Conservation (phyloP, 2,113 vertebrate species). For the Theristicus caerulescens region DNA sequence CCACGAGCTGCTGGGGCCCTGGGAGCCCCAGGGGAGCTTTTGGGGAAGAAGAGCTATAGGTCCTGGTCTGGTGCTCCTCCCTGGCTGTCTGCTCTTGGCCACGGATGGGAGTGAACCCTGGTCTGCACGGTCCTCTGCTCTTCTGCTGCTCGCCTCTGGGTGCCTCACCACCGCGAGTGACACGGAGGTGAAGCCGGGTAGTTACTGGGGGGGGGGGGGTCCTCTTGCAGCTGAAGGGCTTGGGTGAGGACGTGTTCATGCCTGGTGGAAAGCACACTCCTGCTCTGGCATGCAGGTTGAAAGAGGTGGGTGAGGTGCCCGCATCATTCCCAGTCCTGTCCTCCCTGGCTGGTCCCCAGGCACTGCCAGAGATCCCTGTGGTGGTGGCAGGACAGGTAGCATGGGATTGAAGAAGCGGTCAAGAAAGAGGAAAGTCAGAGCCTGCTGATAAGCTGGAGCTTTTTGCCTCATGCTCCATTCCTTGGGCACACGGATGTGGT, state of each 20-base stretch:
- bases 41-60: too few relatives aligned
- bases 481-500: rapidly evolving
- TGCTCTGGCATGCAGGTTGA: background rate
- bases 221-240: background rate
- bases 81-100: background rate
- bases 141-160: background rate
- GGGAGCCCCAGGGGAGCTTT: background rate
- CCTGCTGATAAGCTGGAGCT: background rate
- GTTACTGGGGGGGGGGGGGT: too few relatives aligned
- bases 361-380: background rate
- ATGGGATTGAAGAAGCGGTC: background rate
- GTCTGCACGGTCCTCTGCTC: background rate
- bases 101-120: too few relatives aligned
- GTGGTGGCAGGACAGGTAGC: background rate
- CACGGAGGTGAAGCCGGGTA: background rate
- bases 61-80: background rate
- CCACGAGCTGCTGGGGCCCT: rapidly evolving
- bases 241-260: background rate
- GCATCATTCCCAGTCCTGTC: rapidly evolving
- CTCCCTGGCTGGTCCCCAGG: background rate
- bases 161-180: too few relatives aligned
- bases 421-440: background rate
- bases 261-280: background rate
- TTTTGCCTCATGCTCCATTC: rapidly evolving
- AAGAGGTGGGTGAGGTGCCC: background rate